Evolutionary conservation across 1,140 invertebrate genomes (phyloP), one percentile per base, ranked within the genome.

Genomic region (Drosophila mayri): DNA sequence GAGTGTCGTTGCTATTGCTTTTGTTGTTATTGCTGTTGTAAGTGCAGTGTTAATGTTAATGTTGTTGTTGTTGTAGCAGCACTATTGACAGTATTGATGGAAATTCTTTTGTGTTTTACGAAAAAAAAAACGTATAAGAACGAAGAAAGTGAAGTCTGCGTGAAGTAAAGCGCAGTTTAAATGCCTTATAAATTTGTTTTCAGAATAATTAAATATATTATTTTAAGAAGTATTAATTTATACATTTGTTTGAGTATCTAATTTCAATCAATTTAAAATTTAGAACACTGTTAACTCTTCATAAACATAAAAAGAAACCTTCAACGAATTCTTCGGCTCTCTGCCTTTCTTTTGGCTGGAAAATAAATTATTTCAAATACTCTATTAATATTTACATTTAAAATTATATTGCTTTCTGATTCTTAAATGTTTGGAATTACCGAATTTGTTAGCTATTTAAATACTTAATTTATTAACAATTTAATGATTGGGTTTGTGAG

Each of bases 51-150:
- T 57, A 57, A 38, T 67, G 60, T 81, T 72, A 62, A 57, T 50
- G 57, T 67, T 81, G 58, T 58, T 76, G 73, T 60, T 81, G 76
- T 76, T 84, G 74, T 65, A 60, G 62, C 52, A 61, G 64, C 78
- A 76, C 67, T 87, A 87, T 87, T 87, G 84, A 87, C 84, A 83
- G 86, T 87, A 87, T 87, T 87, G 84, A 87, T 87, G 84, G 84
- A 87, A 87, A 87, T 87, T 87, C 83, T 87, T 87, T 87, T 87
- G 83, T 87, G 83, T 87, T 68, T 68, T 47, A 76, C 72, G 40
- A 62, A 79, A 60, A 60, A 76, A 72, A 60, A 86, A 72, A 65
- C 6, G 32, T 12, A 37, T 22, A 67, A 60, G 18, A 71, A 83
- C 38, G 66, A 72, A 47, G 64, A 85, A 68, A 73, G 73, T 67